These are phyloP conservation scores for Colinus virginianus DNA, from an alignment of 2,113 vertebrate genomes.

Conservation along the genomic window DNA sequence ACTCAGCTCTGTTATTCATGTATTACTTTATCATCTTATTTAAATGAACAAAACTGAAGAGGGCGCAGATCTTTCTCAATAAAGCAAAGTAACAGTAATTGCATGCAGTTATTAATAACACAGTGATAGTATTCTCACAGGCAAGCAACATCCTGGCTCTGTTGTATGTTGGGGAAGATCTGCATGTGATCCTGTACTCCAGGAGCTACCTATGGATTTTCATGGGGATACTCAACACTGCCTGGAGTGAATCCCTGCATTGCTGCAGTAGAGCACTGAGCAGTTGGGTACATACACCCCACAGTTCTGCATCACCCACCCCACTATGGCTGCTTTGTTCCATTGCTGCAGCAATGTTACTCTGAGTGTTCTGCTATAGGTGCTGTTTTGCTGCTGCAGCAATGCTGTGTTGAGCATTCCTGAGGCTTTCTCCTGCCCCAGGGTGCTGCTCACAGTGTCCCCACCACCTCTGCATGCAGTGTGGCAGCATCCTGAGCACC, in stretches of 20 bases:
- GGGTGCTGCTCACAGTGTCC: too few species aligned
- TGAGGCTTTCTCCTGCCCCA: too few species aligned
- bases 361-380: too few species aligned
- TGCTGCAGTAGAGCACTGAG: neutral
- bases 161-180: rapidly evolving
- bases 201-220: too few species aligned
- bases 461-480: too few species aligned
- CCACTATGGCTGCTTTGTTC: neutral
- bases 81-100: too few species aligned
- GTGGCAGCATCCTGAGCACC: rapidly evolving
- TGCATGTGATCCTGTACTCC: rapidly evolving
- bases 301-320: neutral
- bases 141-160: rapidly evolving
- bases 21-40: neutral
- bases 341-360: too few species aligned
- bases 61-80: neutral
- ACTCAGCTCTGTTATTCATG: neutral
- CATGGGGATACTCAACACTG: neutral
- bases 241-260: neutral
- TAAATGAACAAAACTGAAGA: neutral
- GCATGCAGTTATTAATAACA: too few species aligned
- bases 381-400: too few species aligned
- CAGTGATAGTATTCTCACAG: rapidly evolving
- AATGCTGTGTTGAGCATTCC: neutral
- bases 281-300: neutral